These are phyloP conservation scores for Hybos culiciformis DNA, from an alignment of 2,888 invertebrate genomes.

Conservation along the genomic window DNA sequence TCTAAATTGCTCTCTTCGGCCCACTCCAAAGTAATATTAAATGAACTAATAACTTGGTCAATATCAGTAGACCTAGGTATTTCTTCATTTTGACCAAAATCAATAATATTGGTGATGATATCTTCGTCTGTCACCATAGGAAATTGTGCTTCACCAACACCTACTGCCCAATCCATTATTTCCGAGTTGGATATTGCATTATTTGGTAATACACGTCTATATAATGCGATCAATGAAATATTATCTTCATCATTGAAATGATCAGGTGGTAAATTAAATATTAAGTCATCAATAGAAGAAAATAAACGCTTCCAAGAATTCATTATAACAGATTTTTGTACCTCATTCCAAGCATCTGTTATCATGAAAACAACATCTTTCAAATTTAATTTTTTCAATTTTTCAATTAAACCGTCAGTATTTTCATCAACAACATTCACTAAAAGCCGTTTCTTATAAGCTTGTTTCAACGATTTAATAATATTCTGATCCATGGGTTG, in stretches of 20 bases:
- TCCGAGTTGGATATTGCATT: neutral
- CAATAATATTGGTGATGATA: neutral
- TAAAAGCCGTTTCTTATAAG: slow-evolving; percentile 1
- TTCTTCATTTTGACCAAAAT: neutral
- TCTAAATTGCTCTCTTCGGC: neutral
- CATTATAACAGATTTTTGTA: neutral
- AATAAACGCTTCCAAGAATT: neutral
- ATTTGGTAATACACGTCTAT: neutral
- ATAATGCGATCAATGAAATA: neutral
- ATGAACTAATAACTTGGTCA: neutral
- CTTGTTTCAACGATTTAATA: slow-evolving; percentile 1
- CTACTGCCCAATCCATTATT: neutral
- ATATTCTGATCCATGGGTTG: slow-evolving; percentile 1
- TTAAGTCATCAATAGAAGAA: neutral
- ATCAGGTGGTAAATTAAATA: neutral
- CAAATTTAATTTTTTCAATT: neutral
- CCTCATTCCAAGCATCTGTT: neutral
- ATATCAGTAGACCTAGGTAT: neutral
- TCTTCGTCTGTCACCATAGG: neutral
- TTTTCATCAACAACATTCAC: neutral
- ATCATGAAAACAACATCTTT: neutral
- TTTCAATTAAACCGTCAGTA: neutral
- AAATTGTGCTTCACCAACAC: neutral
- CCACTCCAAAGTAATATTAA: neutral
- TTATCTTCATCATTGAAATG: neutral